These are phyloP conservation scores for Notospermus geniculatus DNA, from an alignment of 1,140 invertebrate genomes.

Conservation along the genomic window DNA sequence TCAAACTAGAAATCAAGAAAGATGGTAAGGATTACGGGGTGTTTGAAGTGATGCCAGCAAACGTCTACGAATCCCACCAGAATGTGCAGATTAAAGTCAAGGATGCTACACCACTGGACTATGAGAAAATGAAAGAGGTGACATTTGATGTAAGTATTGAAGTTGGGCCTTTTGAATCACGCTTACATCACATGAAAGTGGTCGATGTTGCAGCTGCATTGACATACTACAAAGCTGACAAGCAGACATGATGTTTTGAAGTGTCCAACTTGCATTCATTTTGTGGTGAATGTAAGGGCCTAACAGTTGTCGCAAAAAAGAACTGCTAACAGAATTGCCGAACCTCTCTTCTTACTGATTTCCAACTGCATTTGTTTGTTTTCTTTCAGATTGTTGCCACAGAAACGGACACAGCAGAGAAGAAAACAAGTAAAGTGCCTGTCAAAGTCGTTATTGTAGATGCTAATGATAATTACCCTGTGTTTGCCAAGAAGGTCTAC, in stretches of 20 bases:
- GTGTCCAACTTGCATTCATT: no score
- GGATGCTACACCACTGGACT: slow-evolving; percentile 79
- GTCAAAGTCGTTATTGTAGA: slow-evolving; percentile 84
- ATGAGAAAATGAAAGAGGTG: slow-evolving; percentile 74
- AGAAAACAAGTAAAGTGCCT: slow-evolving; percentile 78
- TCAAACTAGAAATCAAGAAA: slow-evolving; percentile 76
- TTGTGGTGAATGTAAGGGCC: no score
- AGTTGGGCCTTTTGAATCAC: no score
- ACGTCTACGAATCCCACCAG: slow-evolving; percentile 82
- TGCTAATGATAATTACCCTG: slow-evolving; percentile 91
- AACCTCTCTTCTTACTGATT: no score
- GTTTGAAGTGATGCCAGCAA: slow-evolving; percentile 84
- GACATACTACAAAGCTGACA: no score
- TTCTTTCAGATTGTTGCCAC: slow-evolving; percentile 84
- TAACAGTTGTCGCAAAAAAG: no score
- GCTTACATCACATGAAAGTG: no score
- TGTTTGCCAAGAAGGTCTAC: slow-evolving; percentile 77
- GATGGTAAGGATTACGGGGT: slow-evolving; percentile 70
- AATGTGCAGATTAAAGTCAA: slow-evolving; percentile 87
- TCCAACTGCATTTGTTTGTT: slow-evolving; percentile 61
- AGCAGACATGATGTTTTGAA: no score
- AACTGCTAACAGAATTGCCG: no score
- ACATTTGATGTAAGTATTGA: slow-evolving; percentile 60
- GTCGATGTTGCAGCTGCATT: no score
- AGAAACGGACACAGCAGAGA: slow-evolving; percentile 71